Conservation (phyloP, 2,888 invertebrate genomes). For the Cremastinae sp. region DNA sequence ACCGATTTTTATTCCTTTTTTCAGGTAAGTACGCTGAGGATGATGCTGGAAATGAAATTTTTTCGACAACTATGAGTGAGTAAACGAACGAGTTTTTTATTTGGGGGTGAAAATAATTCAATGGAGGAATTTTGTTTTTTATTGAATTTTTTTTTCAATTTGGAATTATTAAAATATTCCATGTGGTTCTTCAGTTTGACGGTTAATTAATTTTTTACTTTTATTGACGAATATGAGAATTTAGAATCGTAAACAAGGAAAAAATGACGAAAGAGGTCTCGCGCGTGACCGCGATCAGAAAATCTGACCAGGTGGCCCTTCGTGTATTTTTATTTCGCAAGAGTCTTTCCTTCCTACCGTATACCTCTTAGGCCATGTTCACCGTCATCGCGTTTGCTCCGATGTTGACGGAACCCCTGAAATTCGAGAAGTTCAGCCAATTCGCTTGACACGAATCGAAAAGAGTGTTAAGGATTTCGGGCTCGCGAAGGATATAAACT, state of each 20-base stretch:
- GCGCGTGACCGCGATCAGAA: slow-evolving; percentile 37
- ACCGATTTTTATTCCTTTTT: slow-evolving; percentile 23
- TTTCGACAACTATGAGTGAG: slow-evolving; percentile 49
- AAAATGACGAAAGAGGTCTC: background rate
- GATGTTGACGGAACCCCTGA: slow-evolving; percentile 63
- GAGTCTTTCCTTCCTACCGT: background rate
- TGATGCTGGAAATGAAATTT: slow-evolving; percentile 24
- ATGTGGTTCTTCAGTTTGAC: no score
- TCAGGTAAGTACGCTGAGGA: slow-evolving; percentile 68
- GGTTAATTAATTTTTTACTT: background rate
- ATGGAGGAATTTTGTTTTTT: background rate
- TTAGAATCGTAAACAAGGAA: slow-evolving; percentile 8
- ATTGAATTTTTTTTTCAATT: background rate
- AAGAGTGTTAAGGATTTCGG: slow-evolving; percentile 12
- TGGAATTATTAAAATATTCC: no score
- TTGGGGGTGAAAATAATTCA: no score
- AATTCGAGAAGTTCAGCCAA: slow-evolving; percentile 60
- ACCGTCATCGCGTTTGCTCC: slow-evolving; percentile 38
- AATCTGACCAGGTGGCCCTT: slow-evolving; percentile 61
- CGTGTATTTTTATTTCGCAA: slow-evolving; percentile 29
- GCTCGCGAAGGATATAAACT: slow-evolving; percentile 27
- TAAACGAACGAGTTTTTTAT: no score
- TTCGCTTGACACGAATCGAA: slow-evolving; percentile 14
- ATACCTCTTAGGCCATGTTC: background rate
- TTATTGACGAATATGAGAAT: slow-evolving; percentile 13